Percentiles rank a stretch among this genome's conserved stretches.
phyloP scores from a whole-genome alignment of 2,888 invertebrate genomes.

The Leptopilina drosophilae region DNA sequence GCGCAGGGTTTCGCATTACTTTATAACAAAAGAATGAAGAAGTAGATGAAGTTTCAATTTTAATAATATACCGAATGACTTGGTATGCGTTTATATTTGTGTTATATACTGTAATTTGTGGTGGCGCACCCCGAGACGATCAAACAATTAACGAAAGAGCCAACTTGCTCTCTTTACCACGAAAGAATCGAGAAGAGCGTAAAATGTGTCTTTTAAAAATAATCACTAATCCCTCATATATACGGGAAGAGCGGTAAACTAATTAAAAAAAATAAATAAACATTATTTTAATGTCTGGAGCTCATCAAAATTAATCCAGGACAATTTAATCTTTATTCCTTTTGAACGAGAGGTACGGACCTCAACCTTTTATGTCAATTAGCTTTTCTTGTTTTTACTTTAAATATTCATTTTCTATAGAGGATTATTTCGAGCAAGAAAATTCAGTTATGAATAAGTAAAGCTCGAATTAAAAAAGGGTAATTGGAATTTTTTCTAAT shows the following conservation, averaged over 20 bases:
- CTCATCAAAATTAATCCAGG: too few relatives aligned
- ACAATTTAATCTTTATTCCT: too few relatives aligned
- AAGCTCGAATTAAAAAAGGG: too few relatives aligned
- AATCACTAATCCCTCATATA: neutral
- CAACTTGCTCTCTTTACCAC: neutral
- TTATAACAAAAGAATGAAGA: neutral
- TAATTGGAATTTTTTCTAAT: too few relatives aligned
- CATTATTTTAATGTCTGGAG: too few relatives aligned
- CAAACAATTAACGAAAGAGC: slow-evolving; percentile 31
- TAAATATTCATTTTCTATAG: too few relatives aligned
- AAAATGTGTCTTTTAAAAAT: neutral
- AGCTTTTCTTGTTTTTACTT: too few relatives aligned
- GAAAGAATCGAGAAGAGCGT: neutral
- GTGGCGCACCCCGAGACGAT: slow-evolving; percentile 29
- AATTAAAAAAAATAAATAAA: too few relatives aligned
- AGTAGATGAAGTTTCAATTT: neutral
- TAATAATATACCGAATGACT: slow-evolving; percentile 2
- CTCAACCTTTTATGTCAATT: too few relatives aligned
- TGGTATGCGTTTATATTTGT: slow-evolving; percentile 1
- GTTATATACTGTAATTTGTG: slow-evolving; percentile 13
- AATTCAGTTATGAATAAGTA: too few relatives aligned
- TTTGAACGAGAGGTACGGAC: too few relatives aligned
- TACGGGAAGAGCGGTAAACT: neutral
- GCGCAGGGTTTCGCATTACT: neutral
- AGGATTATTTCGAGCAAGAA: too few relatives aligned